phyloP scores from a whole-genome alignment of 2,797 vertebrate species.

The Sphenopsis melanotis region DNA sequence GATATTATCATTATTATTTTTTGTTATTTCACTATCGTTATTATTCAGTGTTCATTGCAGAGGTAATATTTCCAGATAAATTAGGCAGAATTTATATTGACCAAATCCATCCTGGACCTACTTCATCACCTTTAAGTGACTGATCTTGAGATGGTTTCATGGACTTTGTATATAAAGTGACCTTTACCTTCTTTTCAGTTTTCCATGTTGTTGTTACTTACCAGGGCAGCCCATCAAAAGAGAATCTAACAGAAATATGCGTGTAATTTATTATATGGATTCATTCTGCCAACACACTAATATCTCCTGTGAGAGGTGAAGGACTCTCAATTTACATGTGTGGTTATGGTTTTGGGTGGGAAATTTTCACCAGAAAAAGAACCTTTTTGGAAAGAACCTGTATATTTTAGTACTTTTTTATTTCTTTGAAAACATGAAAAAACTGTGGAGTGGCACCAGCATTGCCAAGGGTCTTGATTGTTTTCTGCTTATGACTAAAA shows the following conservation, averaged over 20 bases:
- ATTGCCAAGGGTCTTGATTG: not conserved
- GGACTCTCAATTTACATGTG: not conserved
- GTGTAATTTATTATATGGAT: not conserved
- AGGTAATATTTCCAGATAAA: conserved; percentile 22
- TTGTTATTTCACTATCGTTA: not conserved
- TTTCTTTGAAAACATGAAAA: not conserved
- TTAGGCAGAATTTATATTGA: not conserved
- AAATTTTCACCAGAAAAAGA: not conserved
- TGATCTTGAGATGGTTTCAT: not conserved
- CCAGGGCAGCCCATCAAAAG: not conserved
- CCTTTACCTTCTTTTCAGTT: conserved; percentile 17
- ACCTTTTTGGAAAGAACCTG: not conserved
- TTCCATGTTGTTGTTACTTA: not conserved
- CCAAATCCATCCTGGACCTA: not conserved
- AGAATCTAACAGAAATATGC: conserved; percentile 3
- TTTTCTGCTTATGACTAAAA: not conserved
- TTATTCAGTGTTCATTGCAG: not conserved
- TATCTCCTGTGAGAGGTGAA: not conserved
- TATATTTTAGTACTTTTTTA: not conserved
- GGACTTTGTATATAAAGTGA: not conserved
- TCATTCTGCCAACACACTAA: not conserved
- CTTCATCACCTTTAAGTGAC: not conserved
- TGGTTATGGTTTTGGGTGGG: not conserved
- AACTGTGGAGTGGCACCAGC: not conserved
- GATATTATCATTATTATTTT: not conserved